A percentile compares a stretch with the other conserved stretches of the same genome.
Conservation (phyloP, 30 jellyfish, hydroid and myxozoan genomes). For the Hydra vulgaris region DNA sequence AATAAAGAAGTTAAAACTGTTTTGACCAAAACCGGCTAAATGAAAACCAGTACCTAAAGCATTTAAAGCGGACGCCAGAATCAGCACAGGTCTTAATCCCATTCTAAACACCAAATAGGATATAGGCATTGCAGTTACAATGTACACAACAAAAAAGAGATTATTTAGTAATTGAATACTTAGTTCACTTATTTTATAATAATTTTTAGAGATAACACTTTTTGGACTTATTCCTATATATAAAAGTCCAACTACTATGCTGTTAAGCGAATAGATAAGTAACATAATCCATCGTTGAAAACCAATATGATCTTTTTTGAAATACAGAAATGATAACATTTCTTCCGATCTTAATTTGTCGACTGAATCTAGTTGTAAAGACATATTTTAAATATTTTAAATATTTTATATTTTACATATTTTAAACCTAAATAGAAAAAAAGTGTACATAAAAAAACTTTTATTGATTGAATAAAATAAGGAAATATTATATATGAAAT, state of each 20-base stretch:
- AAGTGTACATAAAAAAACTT: no score
- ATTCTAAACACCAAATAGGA: slow-evolving; percentile 39
- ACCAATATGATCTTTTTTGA: no score
- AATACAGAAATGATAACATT: no score
- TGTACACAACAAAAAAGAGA: slow-evolving; percentile 48
- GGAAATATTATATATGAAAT: no score
- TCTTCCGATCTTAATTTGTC: no score
- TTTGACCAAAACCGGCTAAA: slow-evolving; percentile 44
- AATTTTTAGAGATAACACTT: slow-evolving; percentile 33
- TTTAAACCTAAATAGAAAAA: no score
- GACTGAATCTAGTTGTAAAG: no score
- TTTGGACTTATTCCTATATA: slow-evolving; percentile 64
- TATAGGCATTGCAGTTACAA: slow-evolving; percentile 63
- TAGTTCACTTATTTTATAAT: slow-evolving; percentile 27
- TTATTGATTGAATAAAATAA: no score
- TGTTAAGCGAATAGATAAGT: slow-evolving; percentile 41
- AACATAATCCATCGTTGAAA: slow-evolving; percentile 61
- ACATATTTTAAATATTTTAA: no score
- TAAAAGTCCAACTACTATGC: slow-evolving; percentile 56
- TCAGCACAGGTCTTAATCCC: slow-evolving; percentile 47
- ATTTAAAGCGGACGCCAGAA: slow-evolving; percentile 48
- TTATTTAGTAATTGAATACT: slow-evolving; percentile 58
- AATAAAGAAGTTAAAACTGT: slow-evolving; percentile 34
- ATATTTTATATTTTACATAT: no score
- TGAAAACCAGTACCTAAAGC: slow-evolving; percentile 45